Evolutionary conservation across 1,140 invertebrate genomes (phyloP).

Genomic region (Anagrus nilaparvatae): DNA sequence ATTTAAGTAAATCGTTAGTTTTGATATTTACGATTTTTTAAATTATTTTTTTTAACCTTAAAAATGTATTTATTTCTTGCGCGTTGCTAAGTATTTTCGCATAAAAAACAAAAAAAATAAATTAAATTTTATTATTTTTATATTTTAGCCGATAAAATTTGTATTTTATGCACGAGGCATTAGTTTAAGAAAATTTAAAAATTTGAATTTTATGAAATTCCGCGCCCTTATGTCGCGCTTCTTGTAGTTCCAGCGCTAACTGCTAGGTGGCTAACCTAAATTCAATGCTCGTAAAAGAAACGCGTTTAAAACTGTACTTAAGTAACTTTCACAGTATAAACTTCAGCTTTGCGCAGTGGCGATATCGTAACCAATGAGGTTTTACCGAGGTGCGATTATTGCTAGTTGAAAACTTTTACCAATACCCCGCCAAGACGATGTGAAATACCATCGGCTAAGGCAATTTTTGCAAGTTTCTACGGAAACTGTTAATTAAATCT

Average conservation of each 20-base stretch:
- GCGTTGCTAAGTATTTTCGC: no score
- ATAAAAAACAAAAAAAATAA: no score
- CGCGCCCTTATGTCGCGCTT: no score
- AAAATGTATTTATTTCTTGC: no score
- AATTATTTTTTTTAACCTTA: no score
- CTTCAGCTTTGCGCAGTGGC: constrained; percentile 62
- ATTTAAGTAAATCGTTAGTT: no score
- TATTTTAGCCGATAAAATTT: no score
- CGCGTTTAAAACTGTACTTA: constrained; percentile 17
- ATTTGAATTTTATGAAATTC: no score
- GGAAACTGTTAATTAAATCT: constrained; percentile 28
- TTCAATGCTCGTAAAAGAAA: constrained; percentile 15
- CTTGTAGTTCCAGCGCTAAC: constrained; percentile 2
- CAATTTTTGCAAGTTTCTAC: constrained; percentile 35
- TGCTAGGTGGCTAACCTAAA: constrained; percentile 12
- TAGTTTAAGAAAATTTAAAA: no score
- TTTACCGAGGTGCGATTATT: constrained; percentile 78
- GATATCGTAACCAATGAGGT: constrained; percentile 81
- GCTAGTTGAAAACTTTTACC: constrained; percentile 86
- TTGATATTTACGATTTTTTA: no score
- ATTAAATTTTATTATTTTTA: no score
- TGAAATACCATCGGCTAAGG: constrained; percentile 77
- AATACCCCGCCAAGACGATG: constrained; percentile 88
- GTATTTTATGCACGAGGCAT: no score
- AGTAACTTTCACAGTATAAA: constrained; percentile 21